phyloP scores from a whole-genome alignment of 2,797 vertebrate species.

The Betta splendens region DNA sequence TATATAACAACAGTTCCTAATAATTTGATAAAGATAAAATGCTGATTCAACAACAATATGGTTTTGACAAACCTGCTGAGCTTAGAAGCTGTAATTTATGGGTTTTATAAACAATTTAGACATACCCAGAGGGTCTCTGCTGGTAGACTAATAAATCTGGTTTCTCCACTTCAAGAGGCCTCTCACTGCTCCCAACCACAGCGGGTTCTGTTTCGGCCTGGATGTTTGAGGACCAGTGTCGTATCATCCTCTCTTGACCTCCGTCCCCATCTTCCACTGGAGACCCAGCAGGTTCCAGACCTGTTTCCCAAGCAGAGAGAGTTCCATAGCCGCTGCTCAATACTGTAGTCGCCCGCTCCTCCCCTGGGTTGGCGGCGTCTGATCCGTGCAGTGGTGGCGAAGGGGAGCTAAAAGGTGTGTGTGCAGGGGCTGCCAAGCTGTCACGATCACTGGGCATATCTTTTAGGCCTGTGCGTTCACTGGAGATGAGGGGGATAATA shows the following conservation, averaged over 20 bases:
- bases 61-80: neutral
- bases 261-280: slow-evolving; percentile 27
- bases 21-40: no score
- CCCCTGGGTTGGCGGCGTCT: slow-evolving; percentile 54
- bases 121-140: slow-evolving; percentile 71
- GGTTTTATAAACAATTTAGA: neutral
- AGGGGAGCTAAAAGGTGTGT: slow-evolving; percentile 59
- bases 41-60: no score
- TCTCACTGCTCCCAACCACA: slow-evolving; percentile 25
- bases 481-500: slow-evolving; percentile 49
- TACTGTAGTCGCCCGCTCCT: slow-evolving; percentile 71
- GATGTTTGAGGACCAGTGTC: slow-evolving; percentile 40
- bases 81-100: neutral
- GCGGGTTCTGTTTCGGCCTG: slow-evolving; percentile 46
- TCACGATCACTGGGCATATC: slow-evolving; percentile 74
- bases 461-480: slow-evolving; percentile 37
- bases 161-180: slow-evolving; percentile 11
- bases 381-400: slow-evolving; percentile 60
- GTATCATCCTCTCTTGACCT: slow-evolving; percentile 37
- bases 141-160: slow-evolving; percentile 45
- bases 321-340: slow-evolving; percentile 92
- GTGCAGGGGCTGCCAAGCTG: slow-evolving; percentile 61
- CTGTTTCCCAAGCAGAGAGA: slow-evolving; percentile 80
- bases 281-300: slow-evolving; percentile 51
- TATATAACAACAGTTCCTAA: no score